These are phyloP conservation scores for Prunella strophiata DNA, from an alignment of 2,797 vertebrate genomes.

Conservation along the genomic window DNA sequence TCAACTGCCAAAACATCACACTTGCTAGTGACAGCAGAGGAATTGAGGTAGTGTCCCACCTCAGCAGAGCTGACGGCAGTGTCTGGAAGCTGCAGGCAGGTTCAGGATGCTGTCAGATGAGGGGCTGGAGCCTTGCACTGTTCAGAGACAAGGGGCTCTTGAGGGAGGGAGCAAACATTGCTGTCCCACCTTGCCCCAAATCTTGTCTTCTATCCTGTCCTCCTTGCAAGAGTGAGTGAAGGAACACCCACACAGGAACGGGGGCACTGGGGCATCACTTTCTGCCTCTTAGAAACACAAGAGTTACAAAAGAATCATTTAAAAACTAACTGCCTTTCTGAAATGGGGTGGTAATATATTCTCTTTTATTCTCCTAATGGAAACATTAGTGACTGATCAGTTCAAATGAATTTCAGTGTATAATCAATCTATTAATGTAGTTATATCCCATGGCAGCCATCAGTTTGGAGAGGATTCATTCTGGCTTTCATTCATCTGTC, in stretches of 20 bases:
- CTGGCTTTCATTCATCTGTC: not conserved
- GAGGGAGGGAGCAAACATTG: not conserved
- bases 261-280: not conserved
- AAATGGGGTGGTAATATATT: not conserved
- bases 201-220: not conserved
- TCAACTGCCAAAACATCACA: conserved; percentile 17
- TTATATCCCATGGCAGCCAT: not conserved
- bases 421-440: not conserved
- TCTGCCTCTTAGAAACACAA: not conserved
- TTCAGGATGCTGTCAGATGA: not conserved
- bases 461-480: not conserved
- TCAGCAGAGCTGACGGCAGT: not conserved
- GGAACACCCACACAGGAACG: not conserved
- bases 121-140: not conserved
- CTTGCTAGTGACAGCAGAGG: not conserved
- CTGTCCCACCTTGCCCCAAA: not conserved
- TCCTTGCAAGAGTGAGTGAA: not conserved
- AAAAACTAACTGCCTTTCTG: not conserved
- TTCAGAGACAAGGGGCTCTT: not conserved
- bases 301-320: not conserved
- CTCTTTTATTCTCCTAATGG: not conserved
- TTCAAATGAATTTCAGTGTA: conserved; percentile 6
- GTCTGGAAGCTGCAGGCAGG: not conserved
- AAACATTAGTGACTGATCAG: not conserved
- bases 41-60: not conserved